These are phyloP conservation scores for Apteryx owenii DNA, from an alignment of 2,113 vertebrate species.

Conservation along the genomic window DNA sequence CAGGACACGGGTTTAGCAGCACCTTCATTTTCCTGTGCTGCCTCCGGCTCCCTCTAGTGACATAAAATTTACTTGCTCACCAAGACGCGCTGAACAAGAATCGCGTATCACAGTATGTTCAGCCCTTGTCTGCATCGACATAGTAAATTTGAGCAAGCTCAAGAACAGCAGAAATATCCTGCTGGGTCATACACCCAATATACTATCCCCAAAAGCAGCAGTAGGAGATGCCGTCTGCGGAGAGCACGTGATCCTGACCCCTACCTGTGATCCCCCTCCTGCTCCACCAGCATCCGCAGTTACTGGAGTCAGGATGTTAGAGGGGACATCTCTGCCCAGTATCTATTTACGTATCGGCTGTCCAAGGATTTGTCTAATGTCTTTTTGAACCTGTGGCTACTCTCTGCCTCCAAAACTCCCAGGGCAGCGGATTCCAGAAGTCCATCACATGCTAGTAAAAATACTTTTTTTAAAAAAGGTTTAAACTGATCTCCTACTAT, in stretches of 20 bases:
- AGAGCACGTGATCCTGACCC: neutral
- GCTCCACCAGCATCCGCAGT: neutral
- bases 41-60: constrained; percentile 21
- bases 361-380: neutral
- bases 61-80: neutral
- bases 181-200: neutral
- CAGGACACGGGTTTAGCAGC: neutral
- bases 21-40: neutral
- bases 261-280: neutral
- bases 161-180: neutral
- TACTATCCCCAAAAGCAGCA: neutral
- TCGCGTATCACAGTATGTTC: neutral
- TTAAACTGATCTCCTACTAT: no score
- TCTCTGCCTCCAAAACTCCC: no score
- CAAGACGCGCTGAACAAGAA: neutral
- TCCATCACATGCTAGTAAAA: no score
- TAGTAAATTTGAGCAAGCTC: neutral
- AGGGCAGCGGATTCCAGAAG: no score
- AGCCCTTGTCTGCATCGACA: neutral
- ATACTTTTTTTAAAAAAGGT: no score
- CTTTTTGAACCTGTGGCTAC: neutral
- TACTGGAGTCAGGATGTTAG: neutral
- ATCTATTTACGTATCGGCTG: neutral
- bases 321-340: neutral
- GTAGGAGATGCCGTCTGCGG: neutral